These are phyloP conservation scores for Penelope pileata DNA, from an alignment of 2,113 vertebrate genomes.

Conservation along the genomic window DNA sequence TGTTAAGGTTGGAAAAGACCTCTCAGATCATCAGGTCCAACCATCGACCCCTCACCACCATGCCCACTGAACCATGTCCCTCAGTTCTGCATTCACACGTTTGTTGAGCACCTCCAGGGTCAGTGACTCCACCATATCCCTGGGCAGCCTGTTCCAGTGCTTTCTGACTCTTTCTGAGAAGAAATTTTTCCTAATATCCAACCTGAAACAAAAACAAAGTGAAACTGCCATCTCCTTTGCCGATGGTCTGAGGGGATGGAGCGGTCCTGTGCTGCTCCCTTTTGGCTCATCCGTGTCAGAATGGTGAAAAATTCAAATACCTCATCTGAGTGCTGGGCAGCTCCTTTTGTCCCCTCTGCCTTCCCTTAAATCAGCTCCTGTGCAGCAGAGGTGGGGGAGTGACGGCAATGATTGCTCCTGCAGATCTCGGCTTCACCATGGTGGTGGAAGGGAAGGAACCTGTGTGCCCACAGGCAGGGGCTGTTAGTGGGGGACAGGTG, in stretches of 20 bases:
- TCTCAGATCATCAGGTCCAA: too few species aligned
- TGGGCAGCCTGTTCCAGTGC: too few species aligned
- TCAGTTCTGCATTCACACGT: too few species aligned
- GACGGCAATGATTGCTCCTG: neutral
- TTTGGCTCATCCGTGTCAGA: neutral
- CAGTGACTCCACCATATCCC: too few species aligned
- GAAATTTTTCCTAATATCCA: too few species aligned
- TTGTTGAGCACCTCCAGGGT: too few species aligned
- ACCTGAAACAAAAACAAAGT: too few species aligned
- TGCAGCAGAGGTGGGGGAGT: accelerated
- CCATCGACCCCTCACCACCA: too few species aligned
- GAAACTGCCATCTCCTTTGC: neutral
- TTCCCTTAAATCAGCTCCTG: neutral
- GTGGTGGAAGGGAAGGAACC: neutral
- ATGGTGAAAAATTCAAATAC: neutral
- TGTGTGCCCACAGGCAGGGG: neutral
- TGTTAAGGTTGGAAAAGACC: too few species aligned
- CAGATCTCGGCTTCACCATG: neutral
- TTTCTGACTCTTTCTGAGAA: too few species aligned
- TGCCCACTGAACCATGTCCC: too few species aligned
- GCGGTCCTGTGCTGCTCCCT: neutral
- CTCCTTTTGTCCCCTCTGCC: neutral
- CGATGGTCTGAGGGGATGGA: neutral
- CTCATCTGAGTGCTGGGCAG: neutral
- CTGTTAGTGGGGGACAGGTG: neutral